These are phyloP conservation scores for Pteria penguin DNA, from an alignment of 2,888 invertebrate genomes.

Conservation along the genomic window DNA sequence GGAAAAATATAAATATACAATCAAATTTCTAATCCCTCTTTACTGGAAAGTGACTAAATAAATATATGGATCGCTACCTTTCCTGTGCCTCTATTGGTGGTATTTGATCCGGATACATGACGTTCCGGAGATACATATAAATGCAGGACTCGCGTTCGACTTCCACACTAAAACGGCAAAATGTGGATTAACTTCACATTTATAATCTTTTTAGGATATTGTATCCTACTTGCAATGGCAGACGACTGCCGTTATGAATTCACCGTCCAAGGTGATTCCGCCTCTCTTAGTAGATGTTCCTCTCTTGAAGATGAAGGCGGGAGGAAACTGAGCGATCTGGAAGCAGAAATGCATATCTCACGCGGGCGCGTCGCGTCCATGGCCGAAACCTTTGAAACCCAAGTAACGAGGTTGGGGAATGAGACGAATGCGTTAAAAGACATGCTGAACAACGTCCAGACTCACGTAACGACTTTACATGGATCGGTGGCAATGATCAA, in stretches of 20 bases:
- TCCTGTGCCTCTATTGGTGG: too few species aligned
- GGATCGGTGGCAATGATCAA: not conserved
- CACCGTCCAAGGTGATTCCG: not conserved
- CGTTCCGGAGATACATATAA: too few species aligned
- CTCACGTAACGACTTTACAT: not conserved
- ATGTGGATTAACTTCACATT: too few species aligned
- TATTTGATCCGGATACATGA: too few species aligned
- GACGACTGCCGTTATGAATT: not conserved
- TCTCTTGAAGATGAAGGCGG: not conserved
- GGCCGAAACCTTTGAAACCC: not conserved
- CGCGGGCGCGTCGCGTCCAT: not conserved
- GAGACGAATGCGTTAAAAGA: not conserved
- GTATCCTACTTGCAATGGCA: too few species aligned
- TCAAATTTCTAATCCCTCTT: too few species aligned
- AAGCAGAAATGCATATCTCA: not conserved
- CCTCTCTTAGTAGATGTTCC: not conserved
- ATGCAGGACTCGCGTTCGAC: too few species aligned
- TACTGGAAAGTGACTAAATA: too few species aligned
- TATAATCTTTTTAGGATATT: too few species aligned
- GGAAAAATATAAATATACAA: too few species aligned
- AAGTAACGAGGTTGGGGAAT: not conserved
- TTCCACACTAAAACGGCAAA: too few species aligned
- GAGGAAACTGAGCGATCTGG: not conserved
- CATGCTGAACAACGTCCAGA: not conserved
- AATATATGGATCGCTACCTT: too few species aligned